Conservation (phyloP, 2,113 vertebrate genomes). For the Chauna torquata region DNA sequence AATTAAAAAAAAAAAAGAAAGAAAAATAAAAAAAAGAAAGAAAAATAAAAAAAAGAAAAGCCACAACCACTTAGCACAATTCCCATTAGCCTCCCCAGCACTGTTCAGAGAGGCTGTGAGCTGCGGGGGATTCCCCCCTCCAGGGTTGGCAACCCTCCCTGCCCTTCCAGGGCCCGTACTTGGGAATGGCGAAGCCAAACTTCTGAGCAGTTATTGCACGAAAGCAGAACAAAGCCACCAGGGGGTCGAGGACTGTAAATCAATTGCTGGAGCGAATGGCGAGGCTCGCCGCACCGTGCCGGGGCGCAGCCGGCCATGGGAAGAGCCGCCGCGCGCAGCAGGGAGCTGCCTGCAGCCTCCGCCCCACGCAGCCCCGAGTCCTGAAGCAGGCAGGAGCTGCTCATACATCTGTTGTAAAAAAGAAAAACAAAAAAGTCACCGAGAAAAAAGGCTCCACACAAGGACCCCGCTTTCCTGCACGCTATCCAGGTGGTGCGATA, state of each 20-base stretch:
- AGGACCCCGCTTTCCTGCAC: background rate
- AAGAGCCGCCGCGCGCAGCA: background rate
- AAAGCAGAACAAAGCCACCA: background rate
- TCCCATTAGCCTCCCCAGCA: background rate
- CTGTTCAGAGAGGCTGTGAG: background rate
- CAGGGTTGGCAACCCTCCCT: background rate
- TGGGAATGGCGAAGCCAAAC: background rate
- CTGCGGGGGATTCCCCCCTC: background rate
- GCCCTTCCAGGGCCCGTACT: background rate
- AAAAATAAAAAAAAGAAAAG: background rate
- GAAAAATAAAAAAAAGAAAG: background rate
- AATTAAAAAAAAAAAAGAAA: background rate
- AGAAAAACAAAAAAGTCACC: too few species aligned
- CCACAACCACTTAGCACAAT: background rate
- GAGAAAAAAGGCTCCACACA: background rate
- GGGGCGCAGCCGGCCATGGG: background rate
- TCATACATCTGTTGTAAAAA: too few species aligned
- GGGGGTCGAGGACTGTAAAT: background rate
- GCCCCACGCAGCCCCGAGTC: background rate
- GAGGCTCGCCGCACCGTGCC: background rate
- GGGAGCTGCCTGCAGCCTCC: background rate
- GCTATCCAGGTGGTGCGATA: background rate
- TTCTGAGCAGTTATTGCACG: background rate
- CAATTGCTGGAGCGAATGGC: background rate
- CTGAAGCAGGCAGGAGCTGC: background rate